Conservation (phyloP, 2,797 vertebrate species). For the Amblyraja radiata region DNA sequence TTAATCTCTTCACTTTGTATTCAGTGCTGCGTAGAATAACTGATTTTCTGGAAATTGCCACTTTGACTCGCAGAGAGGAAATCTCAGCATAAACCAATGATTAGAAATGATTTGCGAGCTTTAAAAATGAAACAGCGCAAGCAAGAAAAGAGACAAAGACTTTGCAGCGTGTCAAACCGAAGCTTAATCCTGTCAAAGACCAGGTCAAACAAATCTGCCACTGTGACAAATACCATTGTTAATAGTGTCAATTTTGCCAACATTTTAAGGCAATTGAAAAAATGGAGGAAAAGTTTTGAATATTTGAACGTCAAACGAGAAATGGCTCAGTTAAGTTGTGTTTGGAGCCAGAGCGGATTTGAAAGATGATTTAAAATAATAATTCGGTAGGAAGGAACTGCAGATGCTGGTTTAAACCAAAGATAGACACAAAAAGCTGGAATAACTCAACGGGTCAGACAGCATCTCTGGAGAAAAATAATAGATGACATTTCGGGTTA, state of each 20-base stretch:
- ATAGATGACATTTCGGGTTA: too few relatives aligned
- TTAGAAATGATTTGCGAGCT: neutral
- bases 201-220: neutral
- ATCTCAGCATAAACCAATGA: conserved; percentile 7
- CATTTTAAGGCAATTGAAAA: neutral
- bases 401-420: too few relatives aligned
- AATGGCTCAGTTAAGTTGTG: neutral
- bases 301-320: neutral
- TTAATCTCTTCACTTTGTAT: neutral
- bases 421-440: too few relatives aligned
- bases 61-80: neutral
- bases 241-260: neutral
- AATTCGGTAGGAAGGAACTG: too few relatives aligned
- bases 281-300: neutral
- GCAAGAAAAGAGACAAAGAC: neutral
- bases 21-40: too few relatives aligned
- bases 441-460: too few relatives aligned
- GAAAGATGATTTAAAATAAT: neutral
- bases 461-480: too few relatives aligned
- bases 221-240: neutral
- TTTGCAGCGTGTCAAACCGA: neutral
- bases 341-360: neutral
- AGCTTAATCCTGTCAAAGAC: neutral
- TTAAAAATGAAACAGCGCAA: neutral
- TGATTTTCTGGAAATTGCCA: neutral